Evolutionary conservation across 2,888 invertebrate genomes (phyloP).

Genomic region (Eupithecia subfuscata): DNA sequence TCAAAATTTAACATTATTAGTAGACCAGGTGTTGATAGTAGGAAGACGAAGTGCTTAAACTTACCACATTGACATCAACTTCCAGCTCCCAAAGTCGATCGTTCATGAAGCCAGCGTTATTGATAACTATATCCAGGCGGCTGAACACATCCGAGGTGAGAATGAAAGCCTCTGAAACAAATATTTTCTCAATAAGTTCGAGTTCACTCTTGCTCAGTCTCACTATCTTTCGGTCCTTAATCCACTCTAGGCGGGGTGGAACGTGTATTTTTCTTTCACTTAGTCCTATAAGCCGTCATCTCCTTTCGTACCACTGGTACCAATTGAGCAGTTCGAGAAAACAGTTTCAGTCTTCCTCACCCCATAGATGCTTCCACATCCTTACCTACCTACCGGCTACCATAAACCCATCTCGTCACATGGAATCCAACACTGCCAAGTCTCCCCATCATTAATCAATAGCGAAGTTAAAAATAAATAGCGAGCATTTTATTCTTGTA

Average conservation of each 20-base stretch:
- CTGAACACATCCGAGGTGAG: conserved; percentile 89
- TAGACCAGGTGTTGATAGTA: background rate
- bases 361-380: no score
- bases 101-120: conserved; percentile 92
- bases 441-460: background rate
- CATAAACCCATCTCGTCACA: background rate
- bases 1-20: background rate
- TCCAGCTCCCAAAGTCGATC: conserved; percentile 90
- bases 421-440: background rate
- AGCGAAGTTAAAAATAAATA: conserved; percentile 38
- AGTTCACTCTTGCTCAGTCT: background rate
- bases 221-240: background rate
- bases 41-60: conserved; percentile 38
- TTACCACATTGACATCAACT: conserved; percentile 90
- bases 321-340: background rate
- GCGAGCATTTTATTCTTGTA: conserved; percentile 22
- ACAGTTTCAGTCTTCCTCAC: background rate
- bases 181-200: background rate
- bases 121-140: conserved; percentile 90
- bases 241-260: background rate
- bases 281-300: background rate
- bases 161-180: conserved; percentile 87
- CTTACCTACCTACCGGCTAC: no score
- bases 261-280: background rate
- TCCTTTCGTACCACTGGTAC: background rate